Base-by-base conservation (phyloP, 2,888 invertebrate genomes). In the Octonoba sinensis region DNA sequence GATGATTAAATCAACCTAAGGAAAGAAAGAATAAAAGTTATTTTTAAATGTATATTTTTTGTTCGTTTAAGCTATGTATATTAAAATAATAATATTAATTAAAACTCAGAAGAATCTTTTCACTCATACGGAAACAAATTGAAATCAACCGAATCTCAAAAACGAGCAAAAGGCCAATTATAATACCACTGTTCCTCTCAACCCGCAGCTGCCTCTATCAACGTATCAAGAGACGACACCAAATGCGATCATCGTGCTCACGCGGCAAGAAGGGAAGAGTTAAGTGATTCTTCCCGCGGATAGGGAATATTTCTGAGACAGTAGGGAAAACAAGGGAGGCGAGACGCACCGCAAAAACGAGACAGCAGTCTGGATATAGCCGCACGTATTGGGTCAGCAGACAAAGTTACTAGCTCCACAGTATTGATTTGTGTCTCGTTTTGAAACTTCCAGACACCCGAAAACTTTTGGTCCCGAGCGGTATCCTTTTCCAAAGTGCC, bases 391-490 rank as follows among this genome's bases (percentile, higher is more conserved):
- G 56, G 76, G 76, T 76, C 76, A 70, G 66, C 75, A 75, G 76
- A 76, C 76, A 76, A 76, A 76, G 76, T 76, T 76, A 76, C 76
- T 54, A 70, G 69, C 69, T 51, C 56, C 60, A 3, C 36, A 11
- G 75, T 75, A 75, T 75, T 67, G 75, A 75, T 75, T 60, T 20
- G 51, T 51, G 75, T 75, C 75, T 75, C 60, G 75, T 51, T 65
- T 22, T 57, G 36, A 36, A 36, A 36, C 36, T 36, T 36, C 36
- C 36, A 36, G 36, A 36, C 36, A 36, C 3, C 36, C 36, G 8
- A 36, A 36, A 36, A 36, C 36, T 36, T n/a, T 36, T 36, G 36
- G 36, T 36, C 36, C 36, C 4, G 36, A 36, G 36, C 36, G 36
- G 6, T 36, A 36, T 36, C 36, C 36, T 36, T 36, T 8, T 36